These are phyloP conservation scores for Artibeus jamaicensis DNA, from an alignment of 2,797 vertebrate species.

Conservation along the genomic window DNA sequence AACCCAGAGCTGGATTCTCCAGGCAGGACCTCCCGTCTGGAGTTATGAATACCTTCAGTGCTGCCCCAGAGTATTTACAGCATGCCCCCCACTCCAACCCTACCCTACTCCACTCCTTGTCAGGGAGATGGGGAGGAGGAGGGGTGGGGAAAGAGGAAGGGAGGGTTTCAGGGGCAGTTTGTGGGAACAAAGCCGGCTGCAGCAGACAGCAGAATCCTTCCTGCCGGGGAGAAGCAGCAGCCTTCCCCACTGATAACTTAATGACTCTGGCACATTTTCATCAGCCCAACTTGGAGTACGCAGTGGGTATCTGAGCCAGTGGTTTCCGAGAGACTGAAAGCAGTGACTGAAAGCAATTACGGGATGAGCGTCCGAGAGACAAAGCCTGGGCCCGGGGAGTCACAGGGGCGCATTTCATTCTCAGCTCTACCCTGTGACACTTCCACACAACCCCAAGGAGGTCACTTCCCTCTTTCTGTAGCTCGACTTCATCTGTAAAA, in stretches of 20 bases:
- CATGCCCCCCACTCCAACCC: neutral
- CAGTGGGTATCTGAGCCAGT: slow-evolving; percentile 76
- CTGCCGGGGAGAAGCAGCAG: slow-evolving; percentile 68
- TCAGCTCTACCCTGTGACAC: slow-evolving; percentile 39
- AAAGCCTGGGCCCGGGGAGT: slow-evolving; percentile 54
- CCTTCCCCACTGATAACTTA: slow-evolving; percentile 79
- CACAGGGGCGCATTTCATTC: slow-evolving; percentile 36
- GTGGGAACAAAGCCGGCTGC: slow-evolving; percentile 70
- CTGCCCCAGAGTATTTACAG: slow-evolving; percentile 27
- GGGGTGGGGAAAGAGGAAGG: neutral
- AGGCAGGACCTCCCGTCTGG: slow-evolving; percentile 46
- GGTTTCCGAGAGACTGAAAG: slow-evolving; percentile 71
- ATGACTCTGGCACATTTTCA: slow-evolving; percentile 78
- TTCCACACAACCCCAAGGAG: neutral
- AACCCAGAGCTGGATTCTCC: slow-evolving; percentile 34
- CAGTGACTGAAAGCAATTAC: slow-evolving; percentile 67
- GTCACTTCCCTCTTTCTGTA: neutral
- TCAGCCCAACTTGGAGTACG: slow-evolving; percentile 75
- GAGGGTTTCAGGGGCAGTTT: slow-evolving; percentile 30
- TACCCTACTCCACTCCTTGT: neutral
- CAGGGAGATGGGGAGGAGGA: neutral
- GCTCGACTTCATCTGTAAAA: neutral
- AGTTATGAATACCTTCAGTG: slow-evolving; percentile 42
- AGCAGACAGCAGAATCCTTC: slow-evolving; percentile 71
- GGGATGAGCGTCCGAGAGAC: slow-evolving; percentile 58